Conservation (phyloP, 2,113 vertebrate species). For the Paracanthobrama guichenoti region DNA sequence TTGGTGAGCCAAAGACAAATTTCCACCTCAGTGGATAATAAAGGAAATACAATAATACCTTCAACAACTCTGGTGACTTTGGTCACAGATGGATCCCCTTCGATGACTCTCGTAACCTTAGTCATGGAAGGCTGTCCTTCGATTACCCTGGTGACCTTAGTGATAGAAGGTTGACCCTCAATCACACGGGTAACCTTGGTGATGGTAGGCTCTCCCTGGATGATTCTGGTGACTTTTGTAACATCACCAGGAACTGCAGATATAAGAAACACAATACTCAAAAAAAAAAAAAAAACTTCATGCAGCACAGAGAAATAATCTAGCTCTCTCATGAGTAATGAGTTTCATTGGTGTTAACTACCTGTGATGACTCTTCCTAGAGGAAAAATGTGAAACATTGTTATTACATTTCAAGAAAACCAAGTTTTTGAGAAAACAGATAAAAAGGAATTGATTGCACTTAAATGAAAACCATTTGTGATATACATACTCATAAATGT, state of each 20-base stretch:
- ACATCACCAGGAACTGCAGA: conserved; percentile 60
- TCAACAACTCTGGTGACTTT: conserved; percentile 62
- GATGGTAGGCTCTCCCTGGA: conserved; percentile 30
- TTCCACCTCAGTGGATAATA: too few relatives aligned
- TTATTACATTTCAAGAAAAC: conserved; percentile 9
- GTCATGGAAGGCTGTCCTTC: conserved; percentile 48
- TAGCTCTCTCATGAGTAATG: conserved; percentile 45
- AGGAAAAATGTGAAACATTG: conserved; percentile 49
- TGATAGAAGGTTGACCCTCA: conserved; percentile 39
- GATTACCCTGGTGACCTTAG: conserved; percentile 59
- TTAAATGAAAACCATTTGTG: background rate
- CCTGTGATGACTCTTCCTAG: conserved; percentile 65
- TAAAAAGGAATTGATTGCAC: background rate
- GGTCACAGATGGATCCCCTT: conserved; percentile 16
- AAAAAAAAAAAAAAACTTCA: background rate
- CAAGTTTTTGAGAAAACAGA: background rate
- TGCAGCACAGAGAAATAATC: background rate
- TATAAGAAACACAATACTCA: background rate
- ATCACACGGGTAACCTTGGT: conserved; percentile 47
- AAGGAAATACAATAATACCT: too few relatives aligned
- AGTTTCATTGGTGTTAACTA: conserved; percentile 44
- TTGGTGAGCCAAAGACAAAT: too few relatives aligned
- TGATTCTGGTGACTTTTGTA: conserved; percentile 53
- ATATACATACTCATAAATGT: conserved; percentile 89
- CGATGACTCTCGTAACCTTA: conserved; percentile 64